A percentile compares a stretch with the other conserved stretches of the same genome.
Evolutionary conservation across 2,797 vertebrate species (phyloP).

Genomic region (Crax fasciolata): DNA sequence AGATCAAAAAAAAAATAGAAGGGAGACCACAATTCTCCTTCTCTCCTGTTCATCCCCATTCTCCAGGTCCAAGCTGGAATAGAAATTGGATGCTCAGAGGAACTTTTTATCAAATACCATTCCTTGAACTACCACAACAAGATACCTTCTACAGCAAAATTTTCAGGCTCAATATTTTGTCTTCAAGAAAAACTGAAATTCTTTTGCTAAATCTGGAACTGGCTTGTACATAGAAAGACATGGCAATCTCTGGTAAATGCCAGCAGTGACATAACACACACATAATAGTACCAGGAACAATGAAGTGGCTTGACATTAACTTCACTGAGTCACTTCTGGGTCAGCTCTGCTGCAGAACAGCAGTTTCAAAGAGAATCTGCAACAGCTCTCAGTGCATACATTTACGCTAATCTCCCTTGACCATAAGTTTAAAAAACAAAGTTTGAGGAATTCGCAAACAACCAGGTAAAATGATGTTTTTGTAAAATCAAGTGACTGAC

Average conservation of each 20-base stretch:
- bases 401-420: background rate
- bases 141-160: background rate
- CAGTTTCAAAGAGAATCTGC: background rate
- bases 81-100: background rate
- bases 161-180: background rate
- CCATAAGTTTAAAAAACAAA: background rate
- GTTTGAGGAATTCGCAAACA: background rate
- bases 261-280: rapidly evolving
- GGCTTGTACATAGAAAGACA: background rate
- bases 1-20: background rate
- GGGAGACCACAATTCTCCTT: background rate
- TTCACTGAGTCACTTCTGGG: background rate
- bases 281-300: background rate
- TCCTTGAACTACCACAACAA: background rate
- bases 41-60: background rate
- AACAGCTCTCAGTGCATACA: rapidly evolving
- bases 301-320: background rate
- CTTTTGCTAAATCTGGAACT: slow-evolving; percentile 25
- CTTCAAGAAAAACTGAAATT: background rate
- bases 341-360: background rate
- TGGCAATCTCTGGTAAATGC: background rate
- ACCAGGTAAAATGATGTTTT: background rate
- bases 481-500: background rate
- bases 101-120: background rate
- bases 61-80: background rate